Base-by-base conservation (phyloP, 2,797 vertebrate genomes). In the Sebastes miniatus region DNA sequence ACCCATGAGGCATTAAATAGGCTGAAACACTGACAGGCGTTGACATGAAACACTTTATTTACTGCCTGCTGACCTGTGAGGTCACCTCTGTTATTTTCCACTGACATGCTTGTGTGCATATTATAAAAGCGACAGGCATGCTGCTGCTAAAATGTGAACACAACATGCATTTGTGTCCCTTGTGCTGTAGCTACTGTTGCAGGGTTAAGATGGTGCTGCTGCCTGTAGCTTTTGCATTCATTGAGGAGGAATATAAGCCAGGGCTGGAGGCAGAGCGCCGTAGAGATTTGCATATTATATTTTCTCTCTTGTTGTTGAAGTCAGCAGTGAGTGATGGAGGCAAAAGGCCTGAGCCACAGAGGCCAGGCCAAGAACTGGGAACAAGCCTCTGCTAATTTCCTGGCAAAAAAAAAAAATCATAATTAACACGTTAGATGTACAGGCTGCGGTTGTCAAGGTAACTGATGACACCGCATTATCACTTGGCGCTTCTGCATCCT, bases 401-500 rank as follows among this genome's bases (percentile, higher is more conserved):
- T 79, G 69, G 84, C 82, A 71, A 85, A 56, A 79, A 76, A 25
- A 63, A 54, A 73, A 88, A 81, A 27, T 83, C 87, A 88, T 90
- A 90, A 92, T 95, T 91, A 93, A 95, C 88, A 90, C 76, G 52
- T 89, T 89, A 32, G 73, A 89, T 86, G 86, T 80, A 57, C 72
- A 80, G 76, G 79, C 91, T 86, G 87, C 57, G 69, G 93, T 94
- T 91, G 93, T 92, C 93, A 94, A 83, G 92, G 93, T 91, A 94
- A 94, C 92, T 88, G 92, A 93, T 93, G 93, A 92, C 91, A 94
- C 83, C 20, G 58, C 89, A 85, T 92, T 93, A 92, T 92, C 90
- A 82, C 87, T 86, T 83, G 81, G 80, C 3, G 24, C 76, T 83
- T 77, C 77, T 83, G 88, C 87, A 65, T 76, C 86, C 90, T 79